phyloP scores from a whole-genome alignment of 1,140 invertebrate species.

The Delia radicum region DNA sequence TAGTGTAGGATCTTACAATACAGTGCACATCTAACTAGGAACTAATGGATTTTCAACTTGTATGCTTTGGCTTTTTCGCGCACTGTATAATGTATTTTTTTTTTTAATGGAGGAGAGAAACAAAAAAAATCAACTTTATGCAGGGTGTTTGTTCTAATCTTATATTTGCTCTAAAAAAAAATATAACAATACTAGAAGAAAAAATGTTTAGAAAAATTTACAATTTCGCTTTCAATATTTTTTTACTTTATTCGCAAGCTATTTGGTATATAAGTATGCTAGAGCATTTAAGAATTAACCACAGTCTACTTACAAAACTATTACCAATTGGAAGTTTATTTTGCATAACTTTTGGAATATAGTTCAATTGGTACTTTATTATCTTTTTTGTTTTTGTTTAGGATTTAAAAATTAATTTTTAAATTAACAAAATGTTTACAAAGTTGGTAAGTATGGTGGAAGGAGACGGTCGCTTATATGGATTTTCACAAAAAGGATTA shows the following conservation, averaged over 20 bases:
- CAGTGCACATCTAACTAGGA: too few relatives aligned
- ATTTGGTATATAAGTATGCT: constrained; percentile 12
- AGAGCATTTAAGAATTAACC: constrained; percentile 6
- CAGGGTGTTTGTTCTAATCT: constrained; percentile 20
- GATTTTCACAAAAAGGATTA: not conserved
- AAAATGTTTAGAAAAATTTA: not conserved
- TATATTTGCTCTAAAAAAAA: constrained; percentile 1
- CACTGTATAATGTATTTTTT: too few relatives aligned
- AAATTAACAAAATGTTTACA: constrained; percentile 40
- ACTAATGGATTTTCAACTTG: too few relatives aligned
- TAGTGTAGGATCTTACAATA: too few relatives aligned
- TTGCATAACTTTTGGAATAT: constrained; percentile 16
- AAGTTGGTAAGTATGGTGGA: constrained; percentile 45
- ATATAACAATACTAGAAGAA: too few relatives aligned
- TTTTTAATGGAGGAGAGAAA: not conserved
- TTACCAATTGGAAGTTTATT: constrained; percentile 43
- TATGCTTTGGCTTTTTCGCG: too few relatives aligned
- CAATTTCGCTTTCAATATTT: constrained; percentile 16
- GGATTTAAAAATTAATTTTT: not conserved
- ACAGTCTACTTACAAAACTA: constrained; percentile 9
- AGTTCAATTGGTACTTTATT: constrained; percentile 9
- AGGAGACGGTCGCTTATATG: not conserved
- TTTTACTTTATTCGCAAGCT: not conserved
- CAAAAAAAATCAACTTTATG: not conserved
- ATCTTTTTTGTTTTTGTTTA: not conserved